Evolutionary conservation across 2,797 vertebrate genomes (phyloP).

Genomic region (Prionace glauca): DNA sequence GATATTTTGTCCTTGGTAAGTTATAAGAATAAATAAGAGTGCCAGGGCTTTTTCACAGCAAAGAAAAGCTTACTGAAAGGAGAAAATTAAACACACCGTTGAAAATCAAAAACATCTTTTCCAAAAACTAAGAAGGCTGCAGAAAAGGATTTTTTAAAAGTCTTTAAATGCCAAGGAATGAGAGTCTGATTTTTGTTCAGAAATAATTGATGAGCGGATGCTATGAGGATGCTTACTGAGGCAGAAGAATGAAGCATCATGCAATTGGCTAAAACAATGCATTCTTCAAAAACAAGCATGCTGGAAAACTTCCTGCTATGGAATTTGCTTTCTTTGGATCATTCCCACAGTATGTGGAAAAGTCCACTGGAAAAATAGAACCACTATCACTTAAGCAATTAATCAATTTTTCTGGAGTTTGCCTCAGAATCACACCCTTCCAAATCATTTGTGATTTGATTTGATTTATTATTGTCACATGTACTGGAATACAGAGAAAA

Average conservation of each 20-base stretch:
- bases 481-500: too few species aligned
- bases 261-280: neutral
- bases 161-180: neutral
- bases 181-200: neutral
- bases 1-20: neutral
- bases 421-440: neutral
- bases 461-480: too few species aligned
- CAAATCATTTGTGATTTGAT: neutral
- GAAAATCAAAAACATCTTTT: neutral
- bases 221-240: neutral
- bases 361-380: neutral
- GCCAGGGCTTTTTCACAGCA: neutral
- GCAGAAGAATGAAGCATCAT: neutral
- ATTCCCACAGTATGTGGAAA: slow-evolving; percentile 27
- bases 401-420: neutral
- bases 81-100: neutral
- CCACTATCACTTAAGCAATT: neutral
- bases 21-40: neutral
- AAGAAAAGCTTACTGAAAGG: neutral
- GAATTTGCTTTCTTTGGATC: slow-evolving; percentile 24
- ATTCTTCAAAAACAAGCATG: slow-evolving; percentile 6
- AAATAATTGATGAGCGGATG: neutral
- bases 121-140: neutral
- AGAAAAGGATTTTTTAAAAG: neutral
- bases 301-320: neutral